Base-by-base conservation (phyloP, 2,888 invertebrate genomes). In the Sthenelais limicola region DNA sequence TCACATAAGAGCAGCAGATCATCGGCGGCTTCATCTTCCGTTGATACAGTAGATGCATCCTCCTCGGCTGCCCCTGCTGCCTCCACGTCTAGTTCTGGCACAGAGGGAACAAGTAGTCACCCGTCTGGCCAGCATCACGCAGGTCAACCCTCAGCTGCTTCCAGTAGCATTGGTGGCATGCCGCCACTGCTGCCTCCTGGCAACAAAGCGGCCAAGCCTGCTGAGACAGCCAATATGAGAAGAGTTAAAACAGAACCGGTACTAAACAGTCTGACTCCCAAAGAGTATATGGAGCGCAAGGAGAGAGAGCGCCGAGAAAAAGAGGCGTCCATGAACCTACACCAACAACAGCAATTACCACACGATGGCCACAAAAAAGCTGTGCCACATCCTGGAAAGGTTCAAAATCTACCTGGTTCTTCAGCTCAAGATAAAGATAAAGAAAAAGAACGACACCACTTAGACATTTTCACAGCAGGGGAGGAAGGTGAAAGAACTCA, bases 221-320 rank as follows among this genome's bases (percentile, higher is more conserved):
- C 30, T 32, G 56, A 28, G 7, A 3, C 56, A 2, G 56, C 32
- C 33, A 43, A 26, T 4, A 70, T 74, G 62, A 35, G 71, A 1
- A 24, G 74, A 9, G 74, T 74, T 21, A 71, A 68, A 28, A 74
- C 74, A 0, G 74, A 74, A 35, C 74, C 74, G 7, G 35, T 24
- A 1, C 33, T 52, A n/a, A 35, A 32, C 9, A 35, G 62, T 43
- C 30, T 74, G n/a, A 71, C 74, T n/a, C 66, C 71, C 9, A 49
- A 51, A 28, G 71, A 74, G 56, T 74, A 74, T 35, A 52, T 70
- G n/a, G 71, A 74, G 52, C 26, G 74, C 24, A 21, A 38, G n/a
- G 54, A 71, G 67, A 43, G 47, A 26, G 68, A 52, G 52, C 38
- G n/a, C 28, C 3, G 52, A 2, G 67, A 72, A 18, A 28, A 28